Evolutionary conservation across 1,140 invertebrate species (phyloP), one percentile per base, ranked within the genome.

Genomic region (Cyclargus thomasi): DNA sequence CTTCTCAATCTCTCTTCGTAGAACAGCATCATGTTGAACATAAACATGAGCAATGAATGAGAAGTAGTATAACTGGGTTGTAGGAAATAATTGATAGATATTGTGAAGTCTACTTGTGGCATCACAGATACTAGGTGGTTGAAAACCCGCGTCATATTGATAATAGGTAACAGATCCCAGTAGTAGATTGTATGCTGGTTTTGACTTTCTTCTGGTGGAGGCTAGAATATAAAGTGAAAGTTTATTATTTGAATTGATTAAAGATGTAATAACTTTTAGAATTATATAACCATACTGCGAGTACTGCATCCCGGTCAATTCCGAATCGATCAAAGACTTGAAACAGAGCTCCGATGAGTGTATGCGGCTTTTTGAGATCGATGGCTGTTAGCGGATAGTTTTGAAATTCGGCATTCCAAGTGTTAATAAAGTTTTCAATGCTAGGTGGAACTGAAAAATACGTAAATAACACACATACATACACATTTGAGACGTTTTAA

Each of bases 101-200:
- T 74, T 0, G 66, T 71, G 2, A 68, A 23, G 10, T 68, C 65
- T 7, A 78, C 71, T 68, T 79, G 72, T 0, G 77, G 76, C 68
- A 76, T 79, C 0, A 74, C 69, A 1, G 76, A 71, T 0, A 80
- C 69, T 8, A 88, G 14, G 23, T 85, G 77, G 57, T 84, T 90
- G 8, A 86, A 69, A 0, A 85, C 74, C 16, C 83, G 71, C 0
- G 76, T 86, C 65, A 81, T 75, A 65, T 90, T 90, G 67, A 90
- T 83, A 0, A 88, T 73, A 0, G 87, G 87, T 8, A 88, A 62
- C 5, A 90, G 70, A 55, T 90, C 87, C 74, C 77, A 77, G 67
- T 88, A 90, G 70, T 88, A 88, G 0, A 73, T 65, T n/a, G 71
- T 76, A 67, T 85, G 78, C 20, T 86, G 81, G 23, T 82, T 85